These are phyloP conservation scores for Neotoxoptera formosana DNA, from an alignment of 1,140 invertebrate genomes.

Conservation along the genomic window DNA sequence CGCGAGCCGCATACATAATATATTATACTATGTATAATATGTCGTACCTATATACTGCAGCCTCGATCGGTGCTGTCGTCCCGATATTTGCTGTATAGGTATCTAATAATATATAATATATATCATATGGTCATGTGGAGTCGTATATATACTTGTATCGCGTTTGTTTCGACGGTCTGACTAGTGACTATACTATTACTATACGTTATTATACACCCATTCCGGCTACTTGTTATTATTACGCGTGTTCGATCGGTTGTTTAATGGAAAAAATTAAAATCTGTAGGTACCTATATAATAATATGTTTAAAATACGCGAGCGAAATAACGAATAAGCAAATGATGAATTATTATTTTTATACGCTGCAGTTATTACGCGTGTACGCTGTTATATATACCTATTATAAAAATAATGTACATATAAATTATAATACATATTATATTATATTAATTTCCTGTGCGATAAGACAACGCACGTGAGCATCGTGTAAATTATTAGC, in stretches of 20 bases:
- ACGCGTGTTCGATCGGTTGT: neutral
- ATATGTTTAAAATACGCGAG: neutral
- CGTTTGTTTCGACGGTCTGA: neutral
- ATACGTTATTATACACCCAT: neutral
- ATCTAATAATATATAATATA: neutral
- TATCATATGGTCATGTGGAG: neutral
- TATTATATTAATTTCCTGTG: neutral
- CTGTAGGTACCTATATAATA: neutral
- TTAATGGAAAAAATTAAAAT: slow-evolving; percentile 6
- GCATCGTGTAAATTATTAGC: slow-evolving; percentile 6
- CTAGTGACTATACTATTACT: no score
- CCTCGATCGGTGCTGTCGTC: neutral
- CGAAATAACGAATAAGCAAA: neutral
- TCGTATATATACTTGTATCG: neutral
- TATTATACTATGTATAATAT: neutral
- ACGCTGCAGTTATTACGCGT: neutral
- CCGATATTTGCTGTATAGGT: neutral
- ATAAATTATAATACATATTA: neutral
- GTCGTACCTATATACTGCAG: neutral
- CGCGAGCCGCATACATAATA: neutral
- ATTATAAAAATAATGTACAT: neutral
- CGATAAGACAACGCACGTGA: neutral
- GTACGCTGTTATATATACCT: neutral
- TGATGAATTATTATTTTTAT: neutral
- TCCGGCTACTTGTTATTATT: neutral